A percentile compares a stretch with the other conserved stretches of the same genome.
These are phyloP conservation scores for Struthidea cinerea DNA, from an alignment of 2,113 vertebrate species.

Conservation along the genomic window DNA sequence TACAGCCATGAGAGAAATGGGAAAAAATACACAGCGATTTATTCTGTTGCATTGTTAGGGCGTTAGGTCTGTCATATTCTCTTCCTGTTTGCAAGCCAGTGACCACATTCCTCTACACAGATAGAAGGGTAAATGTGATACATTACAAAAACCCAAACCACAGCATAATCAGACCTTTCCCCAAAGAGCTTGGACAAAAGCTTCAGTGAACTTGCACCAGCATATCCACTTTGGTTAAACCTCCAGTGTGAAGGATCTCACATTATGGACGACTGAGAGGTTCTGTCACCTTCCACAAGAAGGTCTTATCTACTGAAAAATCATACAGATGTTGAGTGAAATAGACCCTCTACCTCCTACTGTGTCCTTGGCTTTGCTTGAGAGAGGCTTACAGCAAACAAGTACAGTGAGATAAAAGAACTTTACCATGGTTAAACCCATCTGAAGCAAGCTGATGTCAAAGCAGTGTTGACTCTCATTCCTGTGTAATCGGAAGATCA, in stretches of 20 bases:
- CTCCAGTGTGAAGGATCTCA: neutral
- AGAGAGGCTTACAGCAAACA: neutral
- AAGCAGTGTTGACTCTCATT: neutral
- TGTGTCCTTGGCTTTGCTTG: neutral
- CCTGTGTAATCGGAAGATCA: neutral
- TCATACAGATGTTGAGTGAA: neutral
- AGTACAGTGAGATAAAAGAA: neutral
- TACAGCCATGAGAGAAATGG: neutral
- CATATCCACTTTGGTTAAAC: neutral
- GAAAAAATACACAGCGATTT: neutral
- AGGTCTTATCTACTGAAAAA: neutral
- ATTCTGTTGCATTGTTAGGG: neutral
- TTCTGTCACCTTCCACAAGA: neutral
- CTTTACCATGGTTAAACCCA: neutral
- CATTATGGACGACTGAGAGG: neutral
- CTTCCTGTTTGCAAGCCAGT: neutral
- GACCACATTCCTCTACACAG: neutral
- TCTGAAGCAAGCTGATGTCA: neutral
- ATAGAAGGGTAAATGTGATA: neutral
- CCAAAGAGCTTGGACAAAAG: neutral
- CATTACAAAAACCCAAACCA: rapidly evolving
- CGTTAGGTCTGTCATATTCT: neutral
- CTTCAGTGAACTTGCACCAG: neutral
- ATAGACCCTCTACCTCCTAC: rapidly evolving
- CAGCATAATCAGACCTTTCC: neutral